Evolutionary conservation across 2,888 invertebrate genomes (phyloP).

Genomic region (Scaeva pyrastri): DNA sequence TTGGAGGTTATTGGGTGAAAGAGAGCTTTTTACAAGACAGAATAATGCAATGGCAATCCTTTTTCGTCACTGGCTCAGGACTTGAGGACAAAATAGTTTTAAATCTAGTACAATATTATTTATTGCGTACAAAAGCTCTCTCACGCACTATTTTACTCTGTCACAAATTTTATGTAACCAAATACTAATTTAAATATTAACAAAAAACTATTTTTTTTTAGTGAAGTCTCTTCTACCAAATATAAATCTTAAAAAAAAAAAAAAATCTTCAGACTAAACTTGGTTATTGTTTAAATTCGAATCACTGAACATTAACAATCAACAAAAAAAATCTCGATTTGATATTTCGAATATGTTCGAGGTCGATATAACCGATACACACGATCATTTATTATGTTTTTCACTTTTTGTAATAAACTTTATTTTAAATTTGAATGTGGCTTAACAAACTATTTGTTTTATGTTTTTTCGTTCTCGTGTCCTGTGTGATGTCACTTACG

Average conservation of each 20-base stretch:
- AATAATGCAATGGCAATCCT: not conserved
- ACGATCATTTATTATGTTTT: not conserved
- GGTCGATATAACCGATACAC: not conserved
- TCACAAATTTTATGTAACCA: constrained; percentile 61
- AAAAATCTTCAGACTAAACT: no score
- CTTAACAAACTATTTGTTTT: not conserved
- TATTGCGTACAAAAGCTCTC: constrained; percentile 26
- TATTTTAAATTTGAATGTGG: not conserved
- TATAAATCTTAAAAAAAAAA: no score
- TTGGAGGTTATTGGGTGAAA: not conserved
- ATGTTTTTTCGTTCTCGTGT: not conserved
- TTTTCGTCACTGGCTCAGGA: not conserved
- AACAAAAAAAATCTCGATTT: not conserved
- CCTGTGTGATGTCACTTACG: constrained; percentile 12
- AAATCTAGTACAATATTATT: constrained; percentile 28
- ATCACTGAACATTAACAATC: not conserved
- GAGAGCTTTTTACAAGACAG: constrained; percentile 6
- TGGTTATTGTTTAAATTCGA: no score
- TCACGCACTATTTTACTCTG: constrained; percentile 31
- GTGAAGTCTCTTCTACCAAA: no score
- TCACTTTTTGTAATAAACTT: not conserved
- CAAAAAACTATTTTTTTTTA: not conserved
- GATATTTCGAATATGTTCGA: not conserved
- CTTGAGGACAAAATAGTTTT: not conserved
- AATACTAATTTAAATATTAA: not conserved